Base-by-base conservation (phyloP, 2,797 vertebrate genomes). In the Amniataba percoides region DNA sequence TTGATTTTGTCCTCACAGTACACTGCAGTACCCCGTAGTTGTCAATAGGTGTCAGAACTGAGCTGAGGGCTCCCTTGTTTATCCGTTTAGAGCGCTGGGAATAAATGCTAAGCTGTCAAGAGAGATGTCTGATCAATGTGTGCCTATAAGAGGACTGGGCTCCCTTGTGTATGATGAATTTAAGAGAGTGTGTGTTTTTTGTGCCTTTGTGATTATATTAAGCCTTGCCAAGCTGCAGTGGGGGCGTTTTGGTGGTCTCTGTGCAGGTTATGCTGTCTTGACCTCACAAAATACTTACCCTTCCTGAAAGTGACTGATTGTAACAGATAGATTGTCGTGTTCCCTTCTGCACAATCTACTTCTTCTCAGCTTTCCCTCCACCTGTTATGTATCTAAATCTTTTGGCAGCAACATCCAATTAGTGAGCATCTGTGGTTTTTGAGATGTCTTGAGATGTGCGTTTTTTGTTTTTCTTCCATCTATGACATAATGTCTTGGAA, bases 1-100 rank as follows among this genome's bases (percentile, higher is more conserved):
- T 15, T 15, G 2, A 12, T 10, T n/a, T 1, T 9, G 8, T 0
- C 3, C 19, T 8, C 72, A 66, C 60, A 56, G 51, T 57, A 1
- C 10, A 0, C 15, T 0, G 1, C 57, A 82, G 55, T 77, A 59
- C 31, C 64, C 34, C 8, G 4, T 11, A 48, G 8, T 3, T 31
- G n/a, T 6, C 85, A 72, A n/a, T 51, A 83, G 87, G 48, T 57
- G 86, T 76, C 85, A 73, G 36, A 43, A 31, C 23, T 19, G 69
- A 83, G 75, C 77, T 70, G 58, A 25, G 16, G 11, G 15, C 60
- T 34, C 14, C 13, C 7, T 34, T 46, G 49, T 70, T 58, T 12
- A 15, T 67, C 13, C 7, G 49, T 67, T 74, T 5, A 56, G 12
- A 34, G 48, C 3, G 0, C 21, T 13, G 53, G 13, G 8, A 59